Evolutionary conservation across 2,797 vertebrate species (phyloP).

Genomic region (Thalassophryne amazonica): DNA sequence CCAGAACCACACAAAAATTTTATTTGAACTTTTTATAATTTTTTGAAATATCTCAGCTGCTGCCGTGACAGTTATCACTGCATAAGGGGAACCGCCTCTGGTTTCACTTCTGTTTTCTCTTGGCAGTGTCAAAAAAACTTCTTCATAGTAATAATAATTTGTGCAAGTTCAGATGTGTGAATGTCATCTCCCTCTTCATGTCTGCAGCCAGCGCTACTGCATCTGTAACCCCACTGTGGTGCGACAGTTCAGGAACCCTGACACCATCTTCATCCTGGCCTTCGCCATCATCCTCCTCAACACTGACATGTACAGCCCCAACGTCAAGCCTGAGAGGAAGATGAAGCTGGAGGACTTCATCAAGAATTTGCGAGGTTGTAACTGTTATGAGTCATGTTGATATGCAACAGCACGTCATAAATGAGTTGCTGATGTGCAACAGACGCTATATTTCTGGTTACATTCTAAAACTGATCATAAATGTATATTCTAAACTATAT

Average conservation of each 20-base stretch:
- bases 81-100: slow-evolving; percentile 21
- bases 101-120: slow-evolving; percentile 40
- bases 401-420: not conserved
- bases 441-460: too few relatives aligned
- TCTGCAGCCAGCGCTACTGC: slow-evolving; percentile 91
- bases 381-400: not conserved
- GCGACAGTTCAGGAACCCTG: slow-evolving; percentile 94
- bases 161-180: not conserved
- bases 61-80: slow-evolving; percentile 8
- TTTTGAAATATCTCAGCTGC: not conserved
- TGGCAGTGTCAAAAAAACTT: slow-evolving; percentile 18
- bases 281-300: slow-evolving; percentile 98
- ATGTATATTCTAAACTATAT: too few relatives aligned
- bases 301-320: slow-evolving; percentile 99
- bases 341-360: slow-evolving; percentile 99
- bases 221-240: slow-evolving; percentile 98
- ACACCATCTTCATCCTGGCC: slow-evolving; percentile 98
- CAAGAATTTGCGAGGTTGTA: slow-evolving; percentile 93
- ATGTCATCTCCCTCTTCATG: not conserved
- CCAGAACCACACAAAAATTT: too few relatives aligned
- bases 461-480: too few relatives aligned
- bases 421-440: too few relatives aligned
- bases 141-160: not conserved
- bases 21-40: not conserved
- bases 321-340: slow-evolving; percentile 96